These are phyloP conservation scores for Ciconia maguari DNA, from an alignment of 2,113 vertebrate genomes.

Conservation along the genomic window DNA sequence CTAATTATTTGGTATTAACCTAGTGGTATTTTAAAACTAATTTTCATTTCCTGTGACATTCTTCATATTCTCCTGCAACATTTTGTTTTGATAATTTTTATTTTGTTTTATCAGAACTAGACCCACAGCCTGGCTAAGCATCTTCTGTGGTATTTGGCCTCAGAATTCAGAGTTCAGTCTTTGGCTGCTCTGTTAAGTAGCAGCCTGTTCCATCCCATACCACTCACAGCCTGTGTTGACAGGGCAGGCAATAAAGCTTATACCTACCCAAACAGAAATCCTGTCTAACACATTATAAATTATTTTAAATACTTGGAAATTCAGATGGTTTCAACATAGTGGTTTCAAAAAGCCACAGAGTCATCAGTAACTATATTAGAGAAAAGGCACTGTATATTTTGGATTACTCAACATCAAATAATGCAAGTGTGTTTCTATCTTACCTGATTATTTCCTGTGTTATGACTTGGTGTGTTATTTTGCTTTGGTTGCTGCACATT, in stretches of 20 bases:
- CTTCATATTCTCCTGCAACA: not conserved
- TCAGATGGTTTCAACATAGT: not conserved
- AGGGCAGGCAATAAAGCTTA: not conserved
- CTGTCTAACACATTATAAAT: not conserved
- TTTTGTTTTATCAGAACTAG: not conserved
- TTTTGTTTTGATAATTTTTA: not conserved
- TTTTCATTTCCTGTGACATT: not conserved
- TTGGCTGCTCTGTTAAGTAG: not conserved
- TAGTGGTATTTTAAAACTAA: not conserved
- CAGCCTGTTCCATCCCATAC: not conserved
- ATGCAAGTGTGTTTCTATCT: not conserved
- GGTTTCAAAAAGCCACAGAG: not conserved
- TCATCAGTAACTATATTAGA: not conserved
- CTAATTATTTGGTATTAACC: not conserved
- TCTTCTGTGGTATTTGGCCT: not conserved
- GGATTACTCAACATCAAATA: not conserved
- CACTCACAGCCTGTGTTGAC: not conserved
- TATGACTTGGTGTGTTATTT: not conserved
- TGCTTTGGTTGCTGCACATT: slow-evolving; percentile 22
- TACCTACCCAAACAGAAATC: not conserved
- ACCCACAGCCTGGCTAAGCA: not conserved
- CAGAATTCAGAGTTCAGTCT: not conserved
- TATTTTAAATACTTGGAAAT: not conserved
- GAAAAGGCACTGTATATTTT: not conserved
- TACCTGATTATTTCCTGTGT: slow-evolving; percentile 19